These are phyloP conservation scores for Smutsia gigantea DNA, from an alignment of 2,797 vertebrate genomes.

Conservation along the genomic window DNA sequence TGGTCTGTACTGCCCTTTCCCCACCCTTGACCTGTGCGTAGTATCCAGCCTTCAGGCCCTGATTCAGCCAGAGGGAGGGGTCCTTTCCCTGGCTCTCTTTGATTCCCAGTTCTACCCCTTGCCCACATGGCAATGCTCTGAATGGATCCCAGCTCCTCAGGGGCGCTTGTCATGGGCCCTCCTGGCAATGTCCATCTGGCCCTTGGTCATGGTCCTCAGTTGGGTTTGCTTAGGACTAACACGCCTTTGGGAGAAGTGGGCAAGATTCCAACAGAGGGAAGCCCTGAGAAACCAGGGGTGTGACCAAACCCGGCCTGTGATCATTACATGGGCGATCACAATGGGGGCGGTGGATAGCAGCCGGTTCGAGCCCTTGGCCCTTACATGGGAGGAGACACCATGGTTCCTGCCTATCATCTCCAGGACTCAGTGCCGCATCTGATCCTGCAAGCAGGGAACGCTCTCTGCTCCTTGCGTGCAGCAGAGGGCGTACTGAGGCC, in stretches of 20 bases:
- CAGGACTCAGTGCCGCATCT: not conserved
- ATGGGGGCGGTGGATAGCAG: not conserved
- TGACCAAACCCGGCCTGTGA: not conserved
- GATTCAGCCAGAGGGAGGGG: not conserved
- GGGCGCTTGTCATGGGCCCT: not conserved
- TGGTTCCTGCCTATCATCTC: not conserved
- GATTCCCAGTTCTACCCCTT: not conserved
- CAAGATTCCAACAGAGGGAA: not conserved
- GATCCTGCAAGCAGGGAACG: not conserved
- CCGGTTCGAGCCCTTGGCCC: too few relatives aligned
- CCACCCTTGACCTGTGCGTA: not conserved
- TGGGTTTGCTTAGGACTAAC: not conserved
- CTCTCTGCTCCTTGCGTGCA: not conserved
- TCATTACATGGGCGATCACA: not conserved
- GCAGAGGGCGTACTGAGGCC: slow-evolving; percentile 65
- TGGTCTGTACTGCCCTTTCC: not conserved
- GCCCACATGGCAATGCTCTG: not conserved
- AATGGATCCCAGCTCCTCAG: not conserved
- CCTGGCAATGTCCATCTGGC: not conserved
- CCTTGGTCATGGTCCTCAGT: not conserved
- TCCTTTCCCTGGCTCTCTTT: not conserved
- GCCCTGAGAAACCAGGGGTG: not conserved
- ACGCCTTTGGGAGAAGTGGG: not conserved
- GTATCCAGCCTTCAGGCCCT: not conserved
- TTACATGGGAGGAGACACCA: not conserved